These are phyloP conservation scores for Leucoraja ocellata DNA, from an alignment of 2,797 vertebrate genomes.

Conservation along the genomic window DNA sequence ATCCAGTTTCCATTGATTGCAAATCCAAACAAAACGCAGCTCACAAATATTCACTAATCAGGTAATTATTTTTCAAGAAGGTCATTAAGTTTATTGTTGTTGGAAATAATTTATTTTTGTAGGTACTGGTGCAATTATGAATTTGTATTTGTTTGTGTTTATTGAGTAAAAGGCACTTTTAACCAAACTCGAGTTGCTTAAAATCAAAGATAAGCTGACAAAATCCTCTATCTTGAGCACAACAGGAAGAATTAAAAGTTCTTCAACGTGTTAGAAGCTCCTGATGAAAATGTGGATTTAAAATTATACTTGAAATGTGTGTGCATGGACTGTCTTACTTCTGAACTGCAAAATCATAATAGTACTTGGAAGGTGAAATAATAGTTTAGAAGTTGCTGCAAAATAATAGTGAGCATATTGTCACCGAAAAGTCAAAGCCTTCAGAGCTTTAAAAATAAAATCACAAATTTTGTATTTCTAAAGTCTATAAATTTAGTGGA, in stretches of 20 bases:
- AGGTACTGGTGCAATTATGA: background rate
- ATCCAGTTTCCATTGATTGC: background rate
- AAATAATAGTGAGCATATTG: background rate
- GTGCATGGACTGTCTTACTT: background rate
- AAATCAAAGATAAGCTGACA: constrained; percentile 35
- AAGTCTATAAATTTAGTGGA: constrained; percentile 49
- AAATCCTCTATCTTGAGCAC: constrained; percentile 38
- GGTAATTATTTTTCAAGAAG: background rate
- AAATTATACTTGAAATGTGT: background rate
- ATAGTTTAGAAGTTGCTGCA: background rate
- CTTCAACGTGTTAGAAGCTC: background rate
- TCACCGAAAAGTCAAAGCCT: background rate
- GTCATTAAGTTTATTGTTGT: background rate
- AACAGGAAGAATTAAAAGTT: background rate
- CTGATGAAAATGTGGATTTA: background rate
- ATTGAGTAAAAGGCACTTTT: background rate
- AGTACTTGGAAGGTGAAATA: background rate
- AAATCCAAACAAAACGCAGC: background rate
- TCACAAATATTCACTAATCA: background rate
- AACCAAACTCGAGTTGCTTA: background rate
- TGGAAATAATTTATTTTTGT: background rate
- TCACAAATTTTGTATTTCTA: constrained; percentile 42
- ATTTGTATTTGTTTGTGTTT: background rate
- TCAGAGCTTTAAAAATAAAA: background rate
- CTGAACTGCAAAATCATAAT: background rate